These are phyloP conservation scores for Varecia variegata DNA, from an alignment of 2,797 vertebrate genomes.

Conservation along the genomic window DNA sequence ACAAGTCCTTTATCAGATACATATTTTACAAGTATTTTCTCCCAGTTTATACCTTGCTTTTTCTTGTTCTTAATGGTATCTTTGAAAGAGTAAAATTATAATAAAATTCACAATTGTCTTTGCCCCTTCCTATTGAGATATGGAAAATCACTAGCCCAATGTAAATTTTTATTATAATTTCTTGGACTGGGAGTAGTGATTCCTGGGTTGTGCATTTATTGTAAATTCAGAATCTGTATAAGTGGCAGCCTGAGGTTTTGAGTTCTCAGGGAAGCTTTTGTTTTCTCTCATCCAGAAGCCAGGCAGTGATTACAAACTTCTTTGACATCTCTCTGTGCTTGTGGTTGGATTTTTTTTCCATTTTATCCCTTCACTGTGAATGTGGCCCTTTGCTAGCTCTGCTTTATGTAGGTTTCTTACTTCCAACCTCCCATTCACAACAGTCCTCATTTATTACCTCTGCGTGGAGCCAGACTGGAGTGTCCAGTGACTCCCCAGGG, in stretches of 20 bases:
- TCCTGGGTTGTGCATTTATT: neutral
- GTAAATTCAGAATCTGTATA: neutral
- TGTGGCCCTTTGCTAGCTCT: neutral
- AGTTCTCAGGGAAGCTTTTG: neutral
- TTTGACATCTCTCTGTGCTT: neutral
- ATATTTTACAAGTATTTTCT: neutral
- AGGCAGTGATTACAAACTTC: neutral
- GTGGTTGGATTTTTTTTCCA: neutral
- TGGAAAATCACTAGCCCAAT: neutral
- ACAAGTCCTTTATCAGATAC: neutral
- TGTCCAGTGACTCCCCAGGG: neutral
- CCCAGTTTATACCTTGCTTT: neutral
- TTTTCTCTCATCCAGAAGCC: neutral
- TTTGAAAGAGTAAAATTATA: neutral
- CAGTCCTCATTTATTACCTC: neutral
- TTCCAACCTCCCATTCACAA: neutral
- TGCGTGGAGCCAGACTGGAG: neutral
- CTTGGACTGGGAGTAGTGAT: neutral
- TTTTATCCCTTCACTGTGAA: neutral
- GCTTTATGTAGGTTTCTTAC: neutral
- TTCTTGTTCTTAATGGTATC: neutral
- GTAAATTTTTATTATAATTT: neutral
- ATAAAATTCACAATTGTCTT: neutral
- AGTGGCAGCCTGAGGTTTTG: neutral
- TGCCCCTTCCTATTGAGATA: neutral